Evolutionary conservation across 2,797 vertebrate species (phyloP).

Genomic region (Neosalanx taihuensis): DNA sequence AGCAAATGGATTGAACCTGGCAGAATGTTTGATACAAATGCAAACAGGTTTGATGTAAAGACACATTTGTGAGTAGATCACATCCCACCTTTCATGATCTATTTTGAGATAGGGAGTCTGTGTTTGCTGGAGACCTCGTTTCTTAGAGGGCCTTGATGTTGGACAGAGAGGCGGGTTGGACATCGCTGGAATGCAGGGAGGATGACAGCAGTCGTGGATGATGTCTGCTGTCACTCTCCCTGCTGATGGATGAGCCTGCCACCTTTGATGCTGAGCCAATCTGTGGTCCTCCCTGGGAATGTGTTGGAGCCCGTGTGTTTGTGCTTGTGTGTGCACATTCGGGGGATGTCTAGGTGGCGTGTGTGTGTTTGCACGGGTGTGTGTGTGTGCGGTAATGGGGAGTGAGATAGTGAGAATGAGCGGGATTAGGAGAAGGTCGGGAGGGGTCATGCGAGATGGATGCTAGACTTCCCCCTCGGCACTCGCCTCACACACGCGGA

Average conservation of each 20-base stretch:
- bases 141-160: conserved; percentile 13
- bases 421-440: conserved; percentile 68
- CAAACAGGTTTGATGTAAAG: too few species aligned
- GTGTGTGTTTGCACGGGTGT: background rate
- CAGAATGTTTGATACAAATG: background rate
- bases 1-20: background rate
- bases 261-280: conserved; percentile 63
- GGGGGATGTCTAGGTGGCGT: background rate
- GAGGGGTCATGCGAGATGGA: conserved; percentile 70
- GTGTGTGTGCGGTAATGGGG: conserved; percentile 52
- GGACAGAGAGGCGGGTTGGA: conserved; percentile 25
- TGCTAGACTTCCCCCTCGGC: conserved; percentile 65
- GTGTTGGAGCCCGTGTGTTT: background rate
- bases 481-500: conserved; percentile 44
- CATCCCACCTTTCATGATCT: background rate
- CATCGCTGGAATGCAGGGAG: conserved; percentile 58
- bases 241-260: conserved; percentile 56
- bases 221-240: conserved; percentile 55
- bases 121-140: background rate
- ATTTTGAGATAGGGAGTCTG: background rate
- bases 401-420: conserved; percentile 69
- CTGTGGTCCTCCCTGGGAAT: conserved; percentile 48
- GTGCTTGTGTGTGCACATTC: background rate
- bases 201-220: conserved; percentile 47
- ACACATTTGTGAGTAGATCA: background rate